These are phyloP conservation scores for Acanthurus lineatus DNA, from an alignment of 2,797 vertebrate species.

Conservation along the genomic window DNA sequence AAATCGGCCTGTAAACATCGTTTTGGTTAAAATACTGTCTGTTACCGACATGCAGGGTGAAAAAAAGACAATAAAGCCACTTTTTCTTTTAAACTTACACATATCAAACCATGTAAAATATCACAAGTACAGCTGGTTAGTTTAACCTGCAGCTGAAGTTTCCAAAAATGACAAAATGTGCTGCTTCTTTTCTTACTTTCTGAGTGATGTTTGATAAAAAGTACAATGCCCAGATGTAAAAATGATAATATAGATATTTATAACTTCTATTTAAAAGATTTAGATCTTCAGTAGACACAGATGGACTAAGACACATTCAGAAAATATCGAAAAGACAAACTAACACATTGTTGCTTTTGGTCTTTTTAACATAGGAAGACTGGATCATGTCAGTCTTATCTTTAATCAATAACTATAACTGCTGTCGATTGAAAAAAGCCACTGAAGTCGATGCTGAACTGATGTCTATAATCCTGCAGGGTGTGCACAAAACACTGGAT, in stretches of 20 bases:
- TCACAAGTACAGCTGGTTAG: no score
- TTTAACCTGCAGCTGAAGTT: no score
- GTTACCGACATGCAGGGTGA: no score
- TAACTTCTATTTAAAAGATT: neutral
- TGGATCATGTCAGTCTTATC: neutral
- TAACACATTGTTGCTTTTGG: neutral
- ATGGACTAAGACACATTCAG: neutral
- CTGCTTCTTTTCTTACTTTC: neutral
- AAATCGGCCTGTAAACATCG: no score
- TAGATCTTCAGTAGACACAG: neutral
- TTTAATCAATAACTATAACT: neutral
- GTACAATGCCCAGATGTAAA: neutral
- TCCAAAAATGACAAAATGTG: no score
- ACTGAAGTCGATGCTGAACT: neutral
- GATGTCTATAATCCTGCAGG: neutral
- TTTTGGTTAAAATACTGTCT: no score
- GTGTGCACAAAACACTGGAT: neutral
- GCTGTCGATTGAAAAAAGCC: neutral
- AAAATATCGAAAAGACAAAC: neutral
- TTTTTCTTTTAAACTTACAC: no score
- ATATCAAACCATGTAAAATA: no score
- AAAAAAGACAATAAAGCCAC: no score
- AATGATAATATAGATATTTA: neutral
- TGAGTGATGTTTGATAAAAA: neutral
- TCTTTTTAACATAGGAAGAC: neutral